Base-by-base conservation (phyloP, 2,797 vertebrate genomes). In the Nyctalus aviator region DNA sequence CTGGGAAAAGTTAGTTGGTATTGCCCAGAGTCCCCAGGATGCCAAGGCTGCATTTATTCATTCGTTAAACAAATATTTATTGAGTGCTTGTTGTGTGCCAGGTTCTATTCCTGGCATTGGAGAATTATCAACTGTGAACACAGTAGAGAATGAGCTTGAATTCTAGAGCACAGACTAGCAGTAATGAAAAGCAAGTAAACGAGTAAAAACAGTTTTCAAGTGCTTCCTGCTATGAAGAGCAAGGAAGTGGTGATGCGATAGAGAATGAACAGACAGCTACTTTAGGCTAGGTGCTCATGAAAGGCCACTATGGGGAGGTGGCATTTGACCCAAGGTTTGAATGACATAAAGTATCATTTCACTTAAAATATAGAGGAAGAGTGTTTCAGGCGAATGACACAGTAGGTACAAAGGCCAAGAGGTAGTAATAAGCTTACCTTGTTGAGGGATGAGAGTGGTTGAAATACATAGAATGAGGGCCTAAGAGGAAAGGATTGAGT, bases 11-110 rank as follows among this genome's bases (percentile, higher is more conserved):
- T 86, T 59, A 87, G n/a, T 84, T 48, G 14, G 7, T 76, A 5
- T 91, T 90, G 14, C 64, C 41, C 66, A 87, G 71, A 90, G 48
- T 13, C 64, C 41, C 84, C 64, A 76, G 18, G 11, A 44, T 90
- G 72, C 72, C 44, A 79, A 90, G 13, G 57, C 53, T 94, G 25
- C 66, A 53, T 59, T 75, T 83, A 72, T 73, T 83, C 17, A 77
- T 73, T 84, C 30, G 50, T 86, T 94, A 72, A 84, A 62, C 78
- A 57, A 59, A 35, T 84, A 75, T 84, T 88, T 76, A 57, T 59
- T 0, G 20, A 72, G 46, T 23, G 46, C 37, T 32, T 21, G 13
- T 35, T 55, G 35, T 27, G 15, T 50, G 62, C 68, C 35, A 44
- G 55, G 11, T 85, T 83, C 81, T 72, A 25, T 91, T 77, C n/a